phyloP scores from a whole-genome alignment of 2,113 vertebrate species.

The Odontesthes bonariensis region DNA sequence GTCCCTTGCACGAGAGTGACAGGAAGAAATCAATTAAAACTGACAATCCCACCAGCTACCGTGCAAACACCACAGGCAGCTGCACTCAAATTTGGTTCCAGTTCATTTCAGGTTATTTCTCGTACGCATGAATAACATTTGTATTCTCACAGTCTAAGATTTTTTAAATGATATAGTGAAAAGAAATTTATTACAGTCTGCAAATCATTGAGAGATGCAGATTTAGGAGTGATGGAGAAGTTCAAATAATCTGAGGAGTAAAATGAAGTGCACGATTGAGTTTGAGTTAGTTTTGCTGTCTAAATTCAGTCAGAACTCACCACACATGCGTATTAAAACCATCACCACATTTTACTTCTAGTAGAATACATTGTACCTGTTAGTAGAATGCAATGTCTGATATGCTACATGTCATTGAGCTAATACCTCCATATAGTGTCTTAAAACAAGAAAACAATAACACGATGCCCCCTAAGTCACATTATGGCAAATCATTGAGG shows the following conservation, averaged over 20 bases:
- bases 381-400: too few species aligned
- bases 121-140: constrained; percentile 30
- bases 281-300: background rate
- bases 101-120: constrained; percentile 43
- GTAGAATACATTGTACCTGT: background rate
- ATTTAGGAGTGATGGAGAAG: constrained; percentile 16
- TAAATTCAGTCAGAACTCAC: background rate
- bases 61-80: constrained; percentile 26
- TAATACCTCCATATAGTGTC: constrained; percentile 16
- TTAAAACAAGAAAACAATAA: constrained; percentile 53
- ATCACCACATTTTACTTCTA: background rate
- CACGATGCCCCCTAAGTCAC: constrained; percentile 41
- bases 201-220: background rate
- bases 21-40: constrained; percentile 52
- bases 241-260: background rate
- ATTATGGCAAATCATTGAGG: constrained; percentile 10
- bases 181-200: constrained; percentile 12
- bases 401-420: background rate
- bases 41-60: constrained; percentile 50
- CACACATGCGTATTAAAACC: background rate
- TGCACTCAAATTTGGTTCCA: constrained; percentile 32
- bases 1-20: constrained; percentile 33
- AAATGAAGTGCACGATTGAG: background rate
- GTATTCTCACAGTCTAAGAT: constrained; percentile 10
- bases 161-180: constrained; percentile 14